phyloP scores from a whole-genome alignment of 2,888 invertebrate genomes.

The Clanis bilineata region DNA sequence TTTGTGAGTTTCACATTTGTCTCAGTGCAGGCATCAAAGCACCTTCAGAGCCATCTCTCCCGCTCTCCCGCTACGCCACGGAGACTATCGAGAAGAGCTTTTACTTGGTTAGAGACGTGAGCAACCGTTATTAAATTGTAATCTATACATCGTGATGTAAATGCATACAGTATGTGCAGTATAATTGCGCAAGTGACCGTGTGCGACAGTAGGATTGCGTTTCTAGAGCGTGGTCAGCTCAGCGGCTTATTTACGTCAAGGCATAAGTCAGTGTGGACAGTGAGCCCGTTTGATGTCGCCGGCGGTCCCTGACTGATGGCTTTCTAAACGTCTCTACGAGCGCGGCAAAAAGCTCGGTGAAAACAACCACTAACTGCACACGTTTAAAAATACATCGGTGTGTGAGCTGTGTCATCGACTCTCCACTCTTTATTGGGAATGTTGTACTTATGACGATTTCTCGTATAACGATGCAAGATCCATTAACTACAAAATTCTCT shows the following conservation, averaged over 20 bases:
- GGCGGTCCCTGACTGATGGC: constrained; percentile 73
- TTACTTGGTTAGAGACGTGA: no score
- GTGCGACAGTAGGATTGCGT: neutral
- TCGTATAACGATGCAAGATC: constrained; percentile 21
- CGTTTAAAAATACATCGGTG: constrained; percentile 65
- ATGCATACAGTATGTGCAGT: neutral
- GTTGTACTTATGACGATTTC: constrained; percentile 40
- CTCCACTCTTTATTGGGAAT: constrained; percentile 44
- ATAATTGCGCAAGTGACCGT: constrained; percentile 3
- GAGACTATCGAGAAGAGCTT: no score
- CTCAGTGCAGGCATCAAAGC: no score
- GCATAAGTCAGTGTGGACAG: constrained; percentile 48
- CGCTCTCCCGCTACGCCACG: no score
- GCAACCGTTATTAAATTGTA: no score
- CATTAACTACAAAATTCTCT: neutral
- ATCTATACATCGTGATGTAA: neutral
- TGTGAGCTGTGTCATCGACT: constrained; percentile 40
- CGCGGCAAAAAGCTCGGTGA: constrained; percentile 71
- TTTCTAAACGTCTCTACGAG: constrained; percentile 73
- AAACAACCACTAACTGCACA: constrained; percentile 68
- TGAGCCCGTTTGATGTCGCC: constrained; percentile 63
- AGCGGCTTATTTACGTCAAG: constrained; percentile 43
- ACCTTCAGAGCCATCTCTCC: no score
- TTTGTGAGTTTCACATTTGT: no score
- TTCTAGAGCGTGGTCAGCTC: constrained; percentile 25